Evolutionary conservation across 1,140 invertebrate genomes (phyloP).

Genomic region (Micrasema longulum): DNA sequence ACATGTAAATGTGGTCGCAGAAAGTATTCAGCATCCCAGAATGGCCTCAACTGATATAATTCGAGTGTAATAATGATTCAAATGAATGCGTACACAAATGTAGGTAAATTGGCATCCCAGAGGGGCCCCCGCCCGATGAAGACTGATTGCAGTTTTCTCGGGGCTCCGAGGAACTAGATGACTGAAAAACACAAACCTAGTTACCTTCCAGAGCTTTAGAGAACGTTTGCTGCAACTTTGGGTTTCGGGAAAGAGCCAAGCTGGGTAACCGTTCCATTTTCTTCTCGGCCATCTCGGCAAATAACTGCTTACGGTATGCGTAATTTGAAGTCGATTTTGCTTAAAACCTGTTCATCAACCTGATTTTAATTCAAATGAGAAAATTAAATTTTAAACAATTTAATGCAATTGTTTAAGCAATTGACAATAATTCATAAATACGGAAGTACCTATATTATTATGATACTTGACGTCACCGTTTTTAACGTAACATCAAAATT

Average conservation of each 20-base stretch:
- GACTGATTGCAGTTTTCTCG: constrained; percentile 43
- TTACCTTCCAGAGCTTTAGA: constrained; percentile 43
- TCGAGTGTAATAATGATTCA: constrained; percentile 4
- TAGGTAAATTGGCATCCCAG: constrained; percentile 8
- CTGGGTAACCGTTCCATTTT: constrained; percentile 15
- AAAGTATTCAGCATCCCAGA: constrained; percentile 26
- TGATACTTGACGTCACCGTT: no score
- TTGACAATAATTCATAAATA: no score
- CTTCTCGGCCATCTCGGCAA: neutral
- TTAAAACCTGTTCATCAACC: no score
- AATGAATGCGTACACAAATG: constrained; percentile 24
- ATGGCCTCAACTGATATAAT: constrained; percentile 25
- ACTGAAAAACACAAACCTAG: constrained; percentile 40
- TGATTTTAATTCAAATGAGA: no score
- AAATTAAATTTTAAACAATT: no score
- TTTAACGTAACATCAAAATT: no score
- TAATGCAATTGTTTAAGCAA: no score
- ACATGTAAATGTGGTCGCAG: neutral
- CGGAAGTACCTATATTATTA: no score
- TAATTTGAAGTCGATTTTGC: no score
- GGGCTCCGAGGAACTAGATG: constrained; percentile 45
- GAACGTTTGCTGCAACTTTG: constrained; percentile 34
- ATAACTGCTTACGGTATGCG: no score
- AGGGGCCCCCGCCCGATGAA: constrained; percentile 11
- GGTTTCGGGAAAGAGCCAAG: constrained; percentile 13